phyloP scores from a whole-genome alignment of 2,797 vertebrate species.

The Pelochelys cantorii region DNA sequence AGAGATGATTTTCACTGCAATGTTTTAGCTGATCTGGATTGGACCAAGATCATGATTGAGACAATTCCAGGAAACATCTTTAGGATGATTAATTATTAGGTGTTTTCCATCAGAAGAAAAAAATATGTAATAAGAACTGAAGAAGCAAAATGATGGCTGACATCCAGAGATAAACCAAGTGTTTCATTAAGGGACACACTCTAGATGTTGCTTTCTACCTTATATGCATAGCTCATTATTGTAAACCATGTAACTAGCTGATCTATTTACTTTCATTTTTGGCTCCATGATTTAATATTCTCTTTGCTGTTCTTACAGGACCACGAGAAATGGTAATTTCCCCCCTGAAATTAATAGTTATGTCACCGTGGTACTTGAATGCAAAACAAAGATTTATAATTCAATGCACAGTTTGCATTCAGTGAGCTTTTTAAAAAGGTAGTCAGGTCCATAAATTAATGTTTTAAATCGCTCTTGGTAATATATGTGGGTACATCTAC shows the following conservation, averaged over 20 bases:
- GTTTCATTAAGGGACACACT: background rate
- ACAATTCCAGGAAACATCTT: background rate
- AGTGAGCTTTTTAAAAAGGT: background rate
- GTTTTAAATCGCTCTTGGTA: background rate
- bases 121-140: background rate
- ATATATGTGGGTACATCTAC: background rate
- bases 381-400: background rate
- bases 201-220: background rate
- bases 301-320: background rate
- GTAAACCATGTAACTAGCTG: background rate
- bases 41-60: accelerated
- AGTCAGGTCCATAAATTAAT: accelerated
- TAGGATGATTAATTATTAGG: background rate
- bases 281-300: background rate
- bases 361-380: background rate
- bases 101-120: background rate
- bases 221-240: background rate
- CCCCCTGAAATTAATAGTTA: background rate
- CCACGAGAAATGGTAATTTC: background rate
- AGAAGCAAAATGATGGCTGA: background rate
- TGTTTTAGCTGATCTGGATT: background rate
- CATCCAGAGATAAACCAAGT: background rate
- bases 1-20: background rate
- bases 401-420: background rate
- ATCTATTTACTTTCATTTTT: background rate